A percentile compares a stretch with the other conserved stretches of the same genome.
These are phyloP conservation scores for Oryzaephilus surinamensis DNA, from an alignment of 1,140 invertebrate species.

Conservation along the genomic window DNA sequence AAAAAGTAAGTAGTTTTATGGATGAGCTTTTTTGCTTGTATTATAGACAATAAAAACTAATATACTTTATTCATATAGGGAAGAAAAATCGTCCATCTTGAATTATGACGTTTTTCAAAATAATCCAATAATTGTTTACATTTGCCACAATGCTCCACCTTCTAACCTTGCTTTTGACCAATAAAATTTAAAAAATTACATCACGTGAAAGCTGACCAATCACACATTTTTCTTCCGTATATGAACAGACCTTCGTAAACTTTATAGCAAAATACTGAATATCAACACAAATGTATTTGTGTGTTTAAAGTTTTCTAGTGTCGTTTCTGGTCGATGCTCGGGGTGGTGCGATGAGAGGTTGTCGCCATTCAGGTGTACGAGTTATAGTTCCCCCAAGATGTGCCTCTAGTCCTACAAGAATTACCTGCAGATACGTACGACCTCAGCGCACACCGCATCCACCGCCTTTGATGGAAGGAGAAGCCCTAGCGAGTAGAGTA, in stretches of 20 bases:
- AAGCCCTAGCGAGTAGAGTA: conserved; percentile 90
- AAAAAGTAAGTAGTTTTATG: conserved; percentile 69
- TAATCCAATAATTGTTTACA: conserved; percentile 2
- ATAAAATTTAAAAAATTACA: no score
- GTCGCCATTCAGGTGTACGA: conserved; percentile 91
- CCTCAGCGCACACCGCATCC: conserved; percentile 91
- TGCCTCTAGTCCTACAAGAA: conserved; percentile 89
- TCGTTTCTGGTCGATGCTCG: conserved; percentile 98
- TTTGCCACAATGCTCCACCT: no score
- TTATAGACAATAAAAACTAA: no score
- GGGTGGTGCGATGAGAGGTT: conserved; percentile 96
- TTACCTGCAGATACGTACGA: conserved; percentile 84
- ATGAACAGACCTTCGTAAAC: no score
- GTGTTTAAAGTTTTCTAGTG: conserved; percentile 97
- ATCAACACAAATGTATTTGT: no score
- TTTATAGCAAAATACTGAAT: no score
- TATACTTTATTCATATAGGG: no score
- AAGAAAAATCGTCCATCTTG: not conserved
- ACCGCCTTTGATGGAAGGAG: conserved; percentile 96
- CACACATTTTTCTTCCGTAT: no score
- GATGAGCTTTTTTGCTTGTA: no score
- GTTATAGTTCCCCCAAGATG: conserved; percentile 96
- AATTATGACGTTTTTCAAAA: not conserved
- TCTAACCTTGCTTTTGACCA: no score
- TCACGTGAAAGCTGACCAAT: no score